Evolutionary conservation across 2,113 vertebrate genomes (phyloP).

Genomic region (Rhagologus leucostigma): DNA sequence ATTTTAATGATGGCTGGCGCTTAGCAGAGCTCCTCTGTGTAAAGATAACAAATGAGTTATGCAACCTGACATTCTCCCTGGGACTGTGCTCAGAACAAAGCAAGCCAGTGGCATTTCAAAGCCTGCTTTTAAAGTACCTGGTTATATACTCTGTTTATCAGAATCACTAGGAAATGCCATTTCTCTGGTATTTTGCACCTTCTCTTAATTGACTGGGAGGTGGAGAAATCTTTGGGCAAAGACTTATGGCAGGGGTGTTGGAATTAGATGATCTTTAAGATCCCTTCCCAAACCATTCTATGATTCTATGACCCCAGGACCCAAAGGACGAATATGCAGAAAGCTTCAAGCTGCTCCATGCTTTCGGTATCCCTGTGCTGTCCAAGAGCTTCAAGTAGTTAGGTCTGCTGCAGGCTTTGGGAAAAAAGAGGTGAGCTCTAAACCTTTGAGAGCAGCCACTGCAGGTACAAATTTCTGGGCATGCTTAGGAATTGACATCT

Average conservation of each 20-base stretch:
- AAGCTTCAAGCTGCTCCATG: neutral
- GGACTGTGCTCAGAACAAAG: constrained; percentile 1
- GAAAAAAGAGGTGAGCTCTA: neutral
- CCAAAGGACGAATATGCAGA: neutral
- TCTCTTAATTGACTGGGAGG: neutral
- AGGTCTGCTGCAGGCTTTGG: neutral
- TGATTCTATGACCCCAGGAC: neutral
- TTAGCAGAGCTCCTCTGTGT: neutral
- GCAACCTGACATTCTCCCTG: constrained; percentile 34
- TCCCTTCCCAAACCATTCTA: neutral
- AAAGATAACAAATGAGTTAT: constrained; percentile 40
- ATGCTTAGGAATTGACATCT: neutral
- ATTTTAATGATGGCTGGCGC: constrained; percentile 11
- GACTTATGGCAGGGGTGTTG: accelerated
- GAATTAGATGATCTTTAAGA: neutral
- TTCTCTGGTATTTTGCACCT: neutral
- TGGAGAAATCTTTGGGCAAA: neutral
- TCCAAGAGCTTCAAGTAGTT: neutral
- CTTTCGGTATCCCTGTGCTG: neutral
- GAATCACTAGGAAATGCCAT: neutral
- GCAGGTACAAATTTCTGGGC: neutral
- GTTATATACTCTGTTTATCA: neutral
- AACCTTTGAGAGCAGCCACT: neutral
- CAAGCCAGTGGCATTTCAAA: constrained; percentile 40
- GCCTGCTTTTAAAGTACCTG: neutral